Conservation (phyloP, 2,888 invertebrate species). For the Drosophila koepferae region DNA sequence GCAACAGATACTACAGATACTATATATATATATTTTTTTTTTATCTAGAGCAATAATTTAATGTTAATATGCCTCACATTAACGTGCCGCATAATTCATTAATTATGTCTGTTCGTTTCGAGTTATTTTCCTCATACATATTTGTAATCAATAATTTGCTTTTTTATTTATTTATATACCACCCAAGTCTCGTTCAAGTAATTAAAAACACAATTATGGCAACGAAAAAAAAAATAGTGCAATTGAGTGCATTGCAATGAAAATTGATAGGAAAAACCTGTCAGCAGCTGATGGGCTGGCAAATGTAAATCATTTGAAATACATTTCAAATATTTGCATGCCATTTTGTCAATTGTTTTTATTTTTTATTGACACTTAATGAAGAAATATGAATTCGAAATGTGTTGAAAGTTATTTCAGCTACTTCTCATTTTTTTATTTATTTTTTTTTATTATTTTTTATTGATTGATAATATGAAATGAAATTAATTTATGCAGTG, state of each 20-base stretch:
- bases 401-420: constrained; percentile 9
- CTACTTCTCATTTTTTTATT: background rate
- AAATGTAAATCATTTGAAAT: constrained; percentile 58
- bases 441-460: background rate
- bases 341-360: constrained; percentile 30
- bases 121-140: constrained; percentile 16
- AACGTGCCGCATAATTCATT: constrained; percentile 60
- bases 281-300: constrained; percentile 5
- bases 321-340: constrained; percentile 29
- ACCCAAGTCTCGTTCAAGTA: constrained; percentile 41
- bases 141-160: constrained; percentile 15
- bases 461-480: constrained; percentile 8
- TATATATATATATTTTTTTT: background rate
- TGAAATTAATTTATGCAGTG: background rate
- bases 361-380: constrained; percentile 50
- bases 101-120: constrained; percentile 49
- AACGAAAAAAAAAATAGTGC: background rate
- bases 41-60: constrained; percentile 37
- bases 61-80: constrained; percentile 61
- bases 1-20: constrained; percentile 15
- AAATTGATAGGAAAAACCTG: constrained; percentile 30
- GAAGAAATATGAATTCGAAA: constrained; percentile 39
- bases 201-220: constrained; percentile 11
- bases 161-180: constrained; percentile 22
- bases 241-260: constrained; percentile 10